These are phyloP conservation scores for crab-eating macaque (Macaca fascicularis) DNA, from an alignment of 2,113 vertebrate species.

Conservation along the genomic window DNA sequence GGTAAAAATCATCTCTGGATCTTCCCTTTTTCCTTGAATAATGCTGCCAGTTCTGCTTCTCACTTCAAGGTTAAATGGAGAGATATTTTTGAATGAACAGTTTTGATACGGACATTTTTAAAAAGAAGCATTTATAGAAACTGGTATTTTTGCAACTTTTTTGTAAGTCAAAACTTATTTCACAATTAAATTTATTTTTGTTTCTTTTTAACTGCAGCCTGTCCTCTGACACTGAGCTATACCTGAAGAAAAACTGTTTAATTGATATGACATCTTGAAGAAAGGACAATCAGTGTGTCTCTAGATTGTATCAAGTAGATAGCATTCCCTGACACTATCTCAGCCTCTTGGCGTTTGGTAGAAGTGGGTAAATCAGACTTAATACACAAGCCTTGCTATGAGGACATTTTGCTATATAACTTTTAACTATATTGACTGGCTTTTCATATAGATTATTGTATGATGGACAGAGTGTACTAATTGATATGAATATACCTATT, in stretches of 20 bases:
- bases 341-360: background rate
- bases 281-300: background rate
- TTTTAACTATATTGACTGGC: background rate
- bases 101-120: background rate
- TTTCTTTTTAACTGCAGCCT: background rate
- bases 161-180: slow-evolving; percentile 17
- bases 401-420: background rate
- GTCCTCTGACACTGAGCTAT: background rate
- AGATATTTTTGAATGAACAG: slow-evolving; percentile 1
- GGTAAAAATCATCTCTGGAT: background rate
- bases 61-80: background rate
- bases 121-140: background rate
- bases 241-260: background rate
- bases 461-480: background rate
- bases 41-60: background rate
- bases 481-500: background rate
- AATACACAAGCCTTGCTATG: background rate
- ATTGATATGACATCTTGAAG: background rate
- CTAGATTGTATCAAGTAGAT: background rate
- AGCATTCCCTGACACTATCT: background rate
- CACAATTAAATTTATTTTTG: background rate
- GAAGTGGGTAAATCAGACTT: background rate
- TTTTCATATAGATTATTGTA: background rate
- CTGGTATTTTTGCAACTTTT: background rate
- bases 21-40: background rate